A percentile compares a stretch with the other conserved stretches of the same genome.
Conservation (phyloP, 2,888 invertebrate genomes). For the Brachycybe producta region DNA sequence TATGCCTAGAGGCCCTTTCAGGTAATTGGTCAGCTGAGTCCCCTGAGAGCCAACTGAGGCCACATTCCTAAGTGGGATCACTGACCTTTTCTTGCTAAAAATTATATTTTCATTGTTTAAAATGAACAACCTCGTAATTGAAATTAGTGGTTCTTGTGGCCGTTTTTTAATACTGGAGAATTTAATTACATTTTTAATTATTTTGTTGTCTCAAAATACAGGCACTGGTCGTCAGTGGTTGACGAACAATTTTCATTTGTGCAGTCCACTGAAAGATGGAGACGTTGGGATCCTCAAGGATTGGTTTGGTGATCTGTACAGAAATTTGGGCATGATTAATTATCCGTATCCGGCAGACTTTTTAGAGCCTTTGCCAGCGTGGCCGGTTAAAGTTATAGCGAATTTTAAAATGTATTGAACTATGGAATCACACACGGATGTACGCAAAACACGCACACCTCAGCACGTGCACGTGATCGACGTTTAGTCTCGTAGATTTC, state of each 20-base stretch:
- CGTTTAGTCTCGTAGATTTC: too few relatives aligned
- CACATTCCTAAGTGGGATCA: too few relatives aligned
- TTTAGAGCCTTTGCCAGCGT: constrained; percentile 64
- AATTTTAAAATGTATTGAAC: too few relatives aligned
- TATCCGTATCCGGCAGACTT: constrained; percentile 84
- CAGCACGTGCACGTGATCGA: too few relatives aligned
- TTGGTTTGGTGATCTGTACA: constrained; percentile 59
- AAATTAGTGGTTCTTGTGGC: neutral
- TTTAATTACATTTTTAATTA: constrained; percentile 2
- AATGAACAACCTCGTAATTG: too few relatives aligned
- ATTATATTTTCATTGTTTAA: too few relatives aligned
- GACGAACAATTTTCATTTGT: constrained; percentile 58
- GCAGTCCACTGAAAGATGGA: constrained; percentile 49
- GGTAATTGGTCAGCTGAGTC: too few relatives aligned
- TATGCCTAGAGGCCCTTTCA: too few relatives aligned
- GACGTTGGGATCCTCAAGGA: constrained; percentile 47
- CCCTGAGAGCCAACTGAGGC: too few relatives aligned
- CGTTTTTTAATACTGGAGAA: neutral
- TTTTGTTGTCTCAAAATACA: constrained; percentile 28
- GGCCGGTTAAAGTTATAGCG: constrained; percentile 56
- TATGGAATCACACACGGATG: too few relatives aligned
- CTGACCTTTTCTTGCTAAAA: too few relatives aligned
- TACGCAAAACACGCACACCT: too few relatives aligned
- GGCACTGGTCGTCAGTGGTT: constrained; percentile 57
- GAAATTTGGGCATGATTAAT: constrained; percentile 81